phyloP scores from a whole-genome alignment of 2,888 invertebrate genomes.

The Agrilus biguttatus region DNA sequence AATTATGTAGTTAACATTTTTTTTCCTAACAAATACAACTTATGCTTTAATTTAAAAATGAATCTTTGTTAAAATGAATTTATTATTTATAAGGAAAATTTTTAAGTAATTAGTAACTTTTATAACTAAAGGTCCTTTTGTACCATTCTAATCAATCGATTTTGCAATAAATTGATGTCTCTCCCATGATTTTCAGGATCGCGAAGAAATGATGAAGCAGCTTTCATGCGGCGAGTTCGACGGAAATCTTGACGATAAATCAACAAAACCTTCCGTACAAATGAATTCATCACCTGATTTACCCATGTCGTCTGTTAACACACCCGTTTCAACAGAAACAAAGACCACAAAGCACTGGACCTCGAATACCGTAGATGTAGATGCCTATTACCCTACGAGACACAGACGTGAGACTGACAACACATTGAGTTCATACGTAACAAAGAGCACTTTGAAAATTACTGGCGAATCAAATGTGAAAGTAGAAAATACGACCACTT shows the following conservation, averaged over 20 bases:
- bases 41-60: too few species aligned
- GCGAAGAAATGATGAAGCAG: constrained; percentile 43
- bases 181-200: constrained; percentile 32
- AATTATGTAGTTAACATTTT: too few species aligned
- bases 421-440: constrained; percentile 20
- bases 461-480: constrained; percentile 8
- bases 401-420: constrained; percentile 31
- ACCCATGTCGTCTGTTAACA: constrained; percentile 9
- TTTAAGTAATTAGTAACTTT: too few species aligned
- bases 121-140: too few species aligned
- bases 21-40: too few species aligned
- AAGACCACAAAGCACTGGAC: constrained; percentile 27
- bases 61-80: too few species aligned
- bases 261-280: constrained; percentile 7
- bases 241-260: constrained; percentile 24
- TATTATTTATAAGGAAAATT: too few species aligned
- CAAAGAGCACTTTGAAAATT: constrained; percentile 13
- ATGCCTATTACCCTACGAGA: constrained; percentile 28
- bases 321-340: constrained; percentile 7
- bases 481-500: too few species aligned
- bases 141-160: too few species aligned
- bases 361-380: constrained; percentile 26
- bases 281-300: constrained; percentile 7
- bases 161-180: too few species aligned
- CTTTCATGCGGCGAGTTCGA: constrained; percentile 42